These are phyloP conservation scores for Chelon labrosus DNA, from an alignment of 2,797 vertebrate species.

Conservation along the genomic window DNA sequence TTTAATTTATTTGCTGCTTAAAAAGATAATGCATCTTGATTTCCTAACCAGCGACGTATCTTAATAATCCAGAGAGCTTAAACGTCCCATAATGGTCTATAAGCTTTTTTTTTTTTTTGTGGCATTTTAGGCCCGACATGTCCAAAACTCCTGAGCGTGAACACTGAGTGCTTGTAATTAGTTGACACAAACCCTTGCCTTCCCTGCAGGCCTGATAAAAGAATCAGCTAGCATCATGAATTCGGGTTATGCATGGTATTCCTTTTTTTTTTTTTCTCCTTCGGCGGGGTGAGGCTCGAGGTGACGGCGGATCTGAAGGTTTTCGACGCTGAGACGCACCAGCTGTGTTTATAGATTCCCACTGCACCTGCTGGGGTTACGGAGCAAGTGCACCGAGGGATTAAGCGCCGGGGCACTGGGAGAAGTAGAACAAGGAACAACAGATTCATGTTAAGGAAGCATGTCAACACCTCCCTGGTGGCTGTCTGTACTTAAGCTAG, in stretches of 20 bases:
- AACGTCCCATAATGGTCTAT: too few species aligned
- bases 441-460: constrained; percentile 75
- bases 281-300: constrained; percentile 57
- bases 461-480: constrained; percentile 76
- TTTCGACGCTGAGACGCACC: constrained; percentile 73
- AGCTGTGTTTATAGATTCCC: constrained; percentile 87
- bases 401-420: constrained; percentile 74
- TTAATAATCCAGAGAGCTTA: neutral
- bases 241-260: constrained; percentile 66
- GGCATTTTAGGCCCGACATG: constrained; percentile 35
- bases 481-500: constrained; percentile 63
- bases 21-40: too few species aligned
- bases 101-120: neutral
- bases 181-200: constrained; percentile 47
- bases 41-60: too few species aligned
- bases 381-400: constrained; percentile 78
- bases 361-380: constrained; percentile 84
- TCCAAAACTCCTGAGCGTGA: constrained; percentile 42
- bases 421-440: constrained; percentile 73
- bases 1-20: too few species aligned
- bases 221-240: constrained; percentile 48
- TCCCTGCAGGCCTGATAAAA: constrained; percentile 42
- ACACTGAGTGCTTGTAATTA: constrained; percentile 56
- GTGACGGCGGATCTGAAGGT: constrained; percentile 71
- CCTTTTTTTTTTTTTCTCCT: constrained; percentile 14